These are phyloP conservation scores for Paracanthobrama guichenoti DNA, from an alignment of 2,113 vertebrate species.

Conservation along the genomic window DNA sequence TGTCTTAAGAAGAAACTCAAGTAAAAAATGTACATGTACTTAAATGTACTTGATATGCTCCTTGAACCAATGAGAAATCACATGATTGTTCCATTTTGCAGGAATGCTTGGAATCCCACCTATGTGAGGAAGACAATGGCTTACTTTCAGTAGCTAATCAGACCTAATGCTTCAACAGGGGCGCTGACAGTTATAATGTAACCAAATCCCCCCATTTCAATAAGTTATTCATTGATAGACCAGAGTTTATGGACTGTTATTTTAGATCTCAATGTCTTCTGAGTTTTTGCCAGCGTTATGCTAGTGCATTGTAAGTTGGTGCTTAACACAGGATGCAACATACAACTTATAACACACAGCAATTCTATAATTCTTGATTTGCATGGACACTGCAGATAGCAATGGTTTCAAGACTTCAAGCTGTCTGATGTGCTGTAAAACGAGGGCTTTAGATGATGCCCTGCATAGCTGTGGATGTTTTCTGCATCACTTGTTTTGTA, in stretches of 20 bases:
- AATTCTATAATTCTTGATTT: neutral
- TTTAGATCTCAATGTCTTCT: neutral
- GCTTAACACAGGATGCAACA: neutral
- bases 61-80: slow-evolving; percentile 65
- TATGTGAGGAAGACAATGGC: slow-evolving; percentile 70
- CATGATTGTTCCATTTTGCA: slow-evolving; percentile 52
- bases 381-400: neutral
- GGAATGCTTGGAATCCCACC: slow-evolving; percentile 68
- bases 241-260: neutral
- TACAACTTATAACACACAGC: neutral
- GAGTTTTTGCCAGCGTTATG: neutral
- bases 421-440: neutral
- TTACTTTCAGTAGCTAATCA: slow-evolving; percentile 69
- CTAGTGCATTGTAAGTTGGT: neutral
- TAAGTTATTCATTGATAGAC: slow-evolving; percentile 62
- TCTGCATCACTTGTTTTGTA: slow-evolving; percentile 27
- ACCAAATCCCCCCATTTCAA: slow-evolving; percentile 41
- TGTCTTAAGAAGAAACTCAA: neutral
- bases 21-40: neutral
- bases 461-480: slow-evolving; percentile 23
- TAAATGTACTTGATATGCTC: slow-evolving; percentile 51
- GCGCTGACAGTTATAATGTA: slow-evolving; percentile 64
- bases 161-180: slow-evolving; percentile 43
- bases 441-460: neutral
- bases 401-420: neutral